A percentile compares a stretch with the other conserved stretches of the same genome.
Evolutionary conservation across 2,888 invertebrate species (phyloP).

Genomic region (Drosophila dives): DNA sequence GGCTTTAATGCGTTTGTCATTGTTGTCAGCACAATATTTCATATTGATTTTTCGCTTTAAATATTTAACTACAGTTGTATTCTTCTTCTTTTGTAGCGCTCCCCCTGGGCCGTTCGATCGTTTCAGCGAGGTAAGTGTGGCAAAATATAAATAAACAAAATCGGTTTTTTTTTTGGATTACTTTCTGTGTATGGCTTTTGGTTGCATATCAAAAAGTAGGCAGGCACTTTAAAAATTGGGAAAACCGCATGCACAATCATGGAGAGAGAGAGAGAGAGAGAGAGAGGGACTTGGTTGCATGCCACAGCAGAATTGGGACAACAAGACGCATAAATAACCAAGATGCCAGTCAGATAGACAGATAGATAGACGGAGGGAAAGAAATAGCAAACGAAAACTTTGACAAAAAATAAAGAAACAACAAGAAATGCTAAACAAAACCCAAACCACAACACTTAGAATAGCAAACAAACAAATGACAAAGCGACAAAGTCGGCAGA

Average conservation of each 20-base stretch:
- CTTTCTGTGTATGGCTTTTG: constrained; percentile 9
- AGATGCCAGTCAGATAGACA: constrained; percentile 57
- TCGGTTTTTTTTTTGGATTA: neutral
- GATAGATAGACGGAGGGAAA: constrained; percentile 19
- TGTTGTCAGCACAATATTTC: constrained; percentile 54
- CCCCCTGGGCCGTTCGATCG: constrained; percentile 46
- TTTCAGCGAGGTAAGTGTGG: constrained; percentile 57
- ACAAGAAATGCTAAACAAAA: constrained; percentile 40
- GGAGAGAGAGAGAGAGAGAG: neutral
- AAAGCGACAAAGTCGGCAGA: constrained; percentile 46
- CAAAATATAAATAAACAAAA: constrained; percentile 6
- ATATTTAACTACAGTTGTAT: constrained; percentile 49
- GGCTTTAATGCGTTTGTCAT: constrained; percentile 53
- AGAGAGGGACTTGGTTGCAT: constrained; percentile 19
- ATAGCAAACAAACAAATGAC: constrained; percentile 68
- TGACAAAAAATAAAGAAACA: constrained; percentile 26
- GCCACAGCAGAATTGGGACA: constrained; percentile 75
- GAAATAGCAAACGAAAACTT: constrained; percentile 17
- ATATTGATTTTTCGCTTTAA: constrained; percentile 65
- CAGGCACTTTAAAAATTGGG: constrained; percentile 44
- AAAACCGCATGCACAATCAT: constrained; percentile 46
- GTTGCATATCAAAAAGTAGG: constrained; percentile 69
- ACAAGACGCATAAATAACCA: constrained; percentile 79
- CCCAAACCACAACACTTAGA: constrained; percentile 69
- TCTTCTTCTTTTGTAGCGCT: constrained; percentile 14